Conservation (phyloP, 2,888 invertebrate genomes). For the Mesochorus sp. region DNA sequence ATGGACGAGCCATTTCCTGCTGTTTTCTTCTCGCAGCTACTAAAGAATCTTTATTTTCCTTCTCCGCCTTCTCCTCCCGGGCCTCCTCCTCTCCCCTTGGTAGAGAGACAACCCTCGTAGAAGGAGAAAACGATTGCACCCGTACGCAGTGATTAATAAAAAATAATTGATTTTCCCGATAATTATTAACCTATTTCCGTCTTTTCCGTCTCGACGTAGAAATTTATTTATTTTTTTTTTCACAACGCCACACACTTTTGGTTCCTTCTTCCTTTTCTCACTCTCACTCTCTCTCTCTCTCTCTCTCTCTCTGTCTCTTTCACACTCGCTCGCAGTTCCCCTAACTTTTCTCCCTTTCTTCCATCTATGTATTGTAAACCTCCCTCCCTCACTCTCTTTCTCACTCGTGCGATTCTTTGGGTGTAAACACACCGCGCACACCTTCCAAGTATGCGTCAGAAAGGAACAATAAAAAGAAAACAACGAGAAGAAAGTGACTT, state of each 20-base stretch:
- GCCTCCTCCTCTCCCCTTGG: too few relatives aligned
- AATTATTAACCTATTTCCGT: too few relatives aligned
- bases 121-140: too few relatives aligned
- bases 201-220: too few relatives aligned
- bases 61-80: background rate
- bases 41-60: background rate
- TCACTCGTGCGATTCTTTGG: slow-evolving; percentile 11
- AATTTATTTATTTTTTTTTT: too few relatives aligned
- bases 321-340: slow-evolving; percentile 53
- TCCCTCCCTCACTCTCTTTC: slow-evolving; percentile 4
- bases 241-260: too few relatives aligned
- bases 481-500: slow-evolving; percentile 3
- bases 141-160: too few relatives aligned
- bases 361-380: slow-evolving; percentile 67
- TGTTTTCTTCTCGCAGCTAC: slow-evolving; percentile 1
- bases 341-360: slow-evolving; percentile 69
- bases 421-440: slow-evolving; percentile 47
- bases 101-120: too few relatives aligned
- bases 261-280: too few relatives aligned
- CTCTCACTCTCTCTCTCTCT: slow-evolving; percentile 4
- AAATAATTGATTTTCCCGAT: too few relatives aligned
- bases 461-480: background rate
- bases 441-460: slow-evolving; percentile 2
- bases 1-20: slow-evolving; percentile 81
- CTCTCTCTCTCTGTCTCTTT: slow-evolving; percentile 14